Base-by-base conservation (phyloP, 2,797 vertebrate species). In the Balearica regulorum region DNA sequence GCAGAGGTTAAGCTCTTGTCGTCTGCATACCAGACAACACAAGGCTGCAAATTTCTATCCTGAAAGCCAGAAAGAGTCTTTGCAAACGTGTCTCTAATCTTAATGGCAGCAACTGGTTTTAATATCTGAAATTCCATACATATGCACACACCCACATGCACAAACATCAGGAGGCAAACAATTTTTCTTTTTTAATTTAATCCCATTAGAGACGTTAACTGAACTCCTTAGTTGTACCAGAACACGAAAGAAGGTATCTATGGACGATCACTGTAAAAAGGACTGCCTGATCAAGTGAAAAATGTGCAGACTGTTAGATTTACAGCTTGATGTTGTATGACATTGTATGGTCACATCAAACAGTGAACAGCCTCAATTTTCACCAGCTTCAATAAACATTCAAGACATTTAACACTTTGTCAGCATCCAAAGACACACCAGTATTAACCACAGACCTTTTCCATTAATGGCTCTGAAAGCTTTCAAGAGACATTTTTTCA, bases 101-200 rank as follows among this genome's bases (percentile, higher is more conserved):
- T 71, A 87, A 78, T 7, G 13, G 37, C 54, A 90, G 46, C 17
- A 81, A 90, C 7, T 61, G 29, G 4, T 92, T 85, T 76, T 65
- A 71, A 48, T 61, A 80, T 65, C 57, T 1, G 4, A 51, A 69
- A 62, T 81, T 75, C 44, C 60, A 64, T 9, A n/a, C 3, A n/a
- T 13, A 28, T 1, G 6, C 48, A 64, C 46, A 57, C 16, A n/a
- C 8, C 17, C 1, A 0, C 43, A 25, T 22, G 11, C 4, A 12
- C 41, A 60, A 88, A 65, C 31, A 86, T 33, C 37, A 76, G 46
- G 39, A 83, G 25, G n/a, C 35, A 79, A 79, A 60, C 11, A 24
- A 21, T 4, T 18, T 31, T 5, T 26, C 28, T 35, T 37, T 28
- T 8, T 13, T 6, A 28, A 57, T 44, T 75, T 49, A 75, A 73